Evolutionary conservation across 2,113 vertebrate genomes (phyloP).

Genomic region (Catharus fuscescens): DNA sequence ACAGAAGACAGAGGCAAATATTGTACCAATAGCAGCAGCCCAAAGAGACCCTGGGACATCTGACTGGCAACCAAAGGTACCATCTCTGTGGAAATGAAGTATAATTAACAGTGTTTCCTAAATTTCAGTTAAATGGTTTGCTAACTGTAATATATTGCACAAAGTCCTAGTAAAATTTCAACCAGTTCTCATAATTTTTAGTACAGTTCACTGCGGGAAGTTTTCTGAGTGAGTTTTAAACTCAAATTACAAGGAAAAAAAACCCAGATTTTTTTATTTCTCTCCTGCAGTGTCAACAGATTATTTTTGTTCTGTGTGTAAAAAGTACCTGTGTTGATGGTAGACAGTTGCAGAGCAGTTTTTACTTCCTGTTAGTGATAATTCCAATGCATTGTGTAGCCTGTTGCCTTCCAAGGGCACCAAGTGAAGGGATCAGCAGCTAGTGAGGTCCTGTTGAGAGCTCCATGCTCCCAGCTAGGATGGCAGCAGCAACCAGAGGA

Average conservation of each 20-base stretch:
- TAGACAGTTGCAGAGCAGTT: not conserved
- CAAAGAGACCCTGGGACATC: not conserved
- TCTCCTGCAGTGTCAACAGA: not conserved
- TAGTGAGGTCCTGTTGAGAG: slow-evolving; percentile 67
- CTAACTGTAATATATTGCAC: not conserved
- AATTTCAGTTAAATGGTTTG: not conserved
- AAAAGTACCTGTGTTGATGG: not conserved
- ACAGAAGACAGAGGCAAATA: not conserved
- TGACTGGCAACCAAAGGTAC: slow-evolving; percentile 51
- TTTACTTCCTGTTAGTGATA: not conserved
- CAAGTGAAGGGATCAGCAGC: slow-evolving; percentile 75
- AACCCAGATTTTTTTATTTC: not conserved
- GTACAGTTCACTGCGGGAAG: not conserved
- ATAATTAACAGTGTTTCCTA: not conserved
- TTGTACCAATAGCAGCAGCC: not conserved
- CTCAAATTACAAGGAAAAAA: not conserved
- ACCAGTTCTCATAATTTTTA: not conserved
- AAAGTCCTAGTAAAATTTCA: not conserved
- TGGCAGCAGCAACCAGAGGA: not conserved
- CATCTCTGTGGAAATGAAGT: not conserved
- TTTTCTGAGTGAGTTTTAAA: not conserved
- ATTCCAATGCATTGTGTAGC: slow-evolving; percentile 48
- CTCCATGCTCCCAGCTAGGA: not conserved
- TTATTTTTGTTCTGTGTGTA: not conserved
- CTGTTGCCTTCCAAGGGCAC: slow-evolving; percentile 76